These are phyloP conservation scores for Paratrypauchen microcephalus DNA, from an alignment of 2,797 vertebrate species.

Conservation along the genomic window DNA sequence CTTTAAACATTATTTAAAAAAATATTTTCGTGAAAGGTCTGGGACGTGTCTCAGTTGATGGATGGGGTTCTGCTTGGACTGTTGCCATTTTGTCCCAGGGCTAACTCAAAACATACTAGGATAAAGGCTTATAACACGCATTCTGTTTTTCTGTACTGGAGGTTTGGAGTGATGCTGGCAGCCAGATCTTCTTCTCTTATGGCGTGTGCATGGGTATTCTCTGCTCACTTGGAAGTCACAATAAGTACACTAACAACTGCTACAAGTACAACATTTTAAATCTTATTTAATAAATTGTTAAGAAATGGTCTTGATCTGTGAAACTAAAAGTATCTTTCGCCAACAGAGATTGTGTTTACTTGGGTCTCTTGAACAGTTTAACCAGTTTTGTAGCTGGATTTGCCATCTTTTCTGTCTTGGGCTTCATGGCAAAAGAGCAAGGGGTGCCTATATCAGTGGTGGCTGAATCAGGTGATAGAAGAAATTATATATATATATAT, in stretches of 20 bases:
- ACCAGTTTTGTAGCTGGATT: constrained; percentile 95
- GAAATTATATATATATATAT: no score
- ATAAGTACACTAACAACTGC: constrained; percentile 81
- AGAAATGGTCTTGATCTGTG: not conserved
- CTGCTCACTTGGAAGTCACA: constrained; percentile 80
- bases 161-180: constrained; percentile 86
- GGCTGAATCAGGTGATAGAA: constrained; percentile 85
- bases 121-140: not conserved
- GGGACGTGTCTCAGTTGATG: not conserved
- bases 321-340: not conserved
- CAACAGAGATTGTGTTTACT: constrained; percentile 86
- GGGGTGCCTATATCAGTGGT: constrained; percentile 87
- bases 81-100: not conserved
- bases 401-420: constrained; percentile 93
- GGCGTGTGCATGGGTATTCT: constrained; percentile 78
- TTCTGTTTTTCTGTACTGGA: constrained; percentile 26
- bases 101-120: not conserved
- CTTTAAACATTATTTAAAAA: no score
- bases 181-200: constrained; percentile 81
- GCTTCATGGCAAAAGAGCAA: constrained; percentile 93
- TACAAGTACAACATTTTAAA: constrained; percentile 68
- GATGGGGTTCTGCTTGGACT: not conserved
- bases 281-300: not conserved
- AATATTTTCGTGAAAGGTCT: not conserved
- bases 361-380: constrained; percentile 90